Conservation (phyloP, 2,113 vertebrate species). For the Panthera uncia region DNA sequence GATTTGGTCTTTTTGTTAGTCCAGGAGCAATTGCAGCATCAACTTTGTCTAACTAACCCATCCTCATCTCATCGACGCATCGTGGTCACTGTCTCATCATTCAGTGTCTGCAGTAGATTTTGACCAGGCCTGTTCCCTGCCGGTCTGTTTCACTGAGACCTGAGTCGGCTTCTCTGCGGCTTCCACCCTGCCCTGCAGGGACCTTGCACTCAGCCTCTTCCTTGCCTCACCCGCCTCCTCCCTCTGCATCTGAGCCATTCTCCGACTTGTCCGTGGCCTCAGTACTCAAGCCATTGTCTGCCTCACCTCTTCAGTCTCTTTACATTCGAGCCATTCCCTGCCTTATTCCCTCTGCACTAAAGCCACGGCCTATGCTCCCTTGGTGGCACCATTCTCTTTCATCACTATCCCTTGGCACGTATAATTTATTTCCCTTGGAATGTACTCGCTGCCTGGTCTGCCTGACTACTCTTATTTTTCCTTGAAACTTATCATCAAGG, state of each 20-base stretch:
- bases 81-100: background rate
- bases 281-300: background rate
- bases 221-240: background rate
- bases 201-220: background rate
- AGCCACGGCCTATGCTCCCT: fast-evolving
- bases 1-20: background rate
- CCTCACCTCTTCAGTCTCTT: background rate
- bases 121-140: background rate
- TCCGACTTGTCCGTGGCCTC: background rate
- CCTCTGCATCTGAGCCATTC: background rate
- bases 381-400: background rate
- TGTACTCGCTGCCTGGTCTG: background rate
- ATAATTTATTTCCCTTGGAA: background rate
- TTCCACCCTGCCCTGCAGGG: background rate
- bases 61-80: background rate
- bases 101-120: background rate
- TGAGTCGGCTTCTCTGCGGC: background rate
- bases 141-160: background rate
- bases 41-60: background rate
- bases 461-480: background rate
- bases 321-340: background rate
- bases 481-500: background rate
- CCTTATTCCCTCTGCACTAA: background rate
- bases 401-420: background rate
- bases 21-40: background rate